phyloP scores from a whole-genome alignment of 1,140 invertebrate genomes.

The Drosophila truncata region DNA sequence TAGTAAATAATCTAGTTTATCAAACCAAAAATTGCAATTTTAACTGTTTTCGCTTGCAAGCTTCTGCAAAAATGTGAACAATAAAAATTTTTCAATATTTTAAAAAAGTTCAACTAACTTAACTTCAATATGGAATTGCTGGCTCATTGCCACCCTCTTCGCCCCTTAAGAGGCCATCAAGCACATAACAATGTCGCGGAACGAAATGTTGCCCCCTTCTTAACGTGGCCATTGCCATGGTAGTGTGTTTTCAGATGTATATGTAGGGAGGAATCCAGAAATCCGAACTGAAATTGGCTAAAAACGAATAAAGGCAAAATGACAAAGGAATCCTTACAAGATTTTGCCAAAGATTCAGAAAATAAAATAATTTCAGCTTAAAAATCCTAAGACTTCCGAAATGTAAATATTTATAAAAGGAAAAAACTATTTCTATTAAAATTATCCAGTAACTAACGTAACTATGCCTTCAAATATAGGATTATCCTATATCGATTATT shows the following conservation, averaged over 20 bases:
- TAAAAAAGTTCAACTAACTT: too few species aligned
- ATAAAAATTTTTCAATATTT: too few species aligned
- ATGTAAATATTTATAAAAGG: background rate
- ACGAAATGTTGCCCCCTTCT: conserved; percentile 55
- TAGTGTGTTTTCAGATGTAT: conserved; percentile 3
- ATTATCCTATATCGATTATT: background rate
- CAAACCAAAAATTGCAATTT: too few species aligned
- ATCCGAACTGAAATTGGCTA: conserved; percentile 51
- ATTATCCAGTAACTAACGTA: too few species aligned
- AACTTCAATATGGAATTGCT: conserved; percentile 42
- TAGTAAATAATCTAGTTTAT: too few species aligned
- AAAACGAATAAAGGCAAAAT: conserved; percentile 54
- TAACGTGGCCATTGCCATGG: conserved; percentile 31
- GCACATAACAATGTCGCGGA: conserved; percentile 51
- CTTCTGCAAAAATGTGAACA: too few species aligned
- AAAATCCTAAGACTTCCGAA: background rate
- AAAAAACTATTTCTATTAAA: too few species aligned
- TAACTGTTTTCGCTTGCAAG: too few species aligned
- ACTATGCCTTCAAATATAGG: background rate
- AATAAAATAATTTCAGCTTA: background rate
- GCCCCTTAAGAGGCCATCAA: background rate
- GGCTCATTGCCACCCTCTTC: conserved; percentile 14
- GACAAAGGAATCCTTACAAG: conserved; percentile 60
- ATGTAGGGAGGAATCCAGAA: conserved; percentile 40
- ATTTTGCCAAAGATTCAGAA: conserved; percentile 19